Evolutionary conservation across 2,888 invertebrate genomes (phyloP), one percentile per base, ranked within the genome.

Genomic region (Mylabris sibirica): DNA sequence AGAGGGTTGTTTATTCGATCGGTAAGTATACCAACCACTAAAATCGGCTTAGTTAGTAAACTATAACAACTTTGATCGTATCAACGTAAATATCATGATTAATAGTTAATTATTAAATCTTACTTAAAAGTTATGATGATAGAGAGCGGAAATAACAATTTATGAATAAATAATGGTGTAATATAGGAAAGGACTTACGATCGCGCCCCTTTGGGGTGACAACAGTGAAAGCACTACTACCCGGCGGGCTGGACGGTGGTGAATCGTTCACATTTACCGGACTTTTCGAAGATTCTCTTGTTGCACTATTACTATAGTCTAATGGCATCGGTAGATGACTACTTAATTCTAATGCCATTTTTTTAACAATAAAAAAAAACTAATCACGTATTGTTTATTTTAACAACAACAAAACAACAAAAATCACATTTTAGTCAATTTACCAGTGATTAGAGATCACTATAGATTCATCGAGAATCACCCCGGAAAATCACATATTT

Each of bases 161-260:
- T 44, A 44, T 8, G 9, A 49, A 20, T 49, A 20, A 49, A 1
- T 11, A 20, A 20, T 20, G 17, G 9, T 22, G 1, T 8, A 20
- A 20, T 20, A 9, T n/a, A 49, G 11, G 11, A 9, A 12, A 11
- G 8, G 12, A 70, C 73, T 73, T 71, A 71, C 72, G 41, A 34
- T 77, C 79, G 71, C 79, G 85, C 85, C 89, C 90, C 86, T 90
- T 90, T 3, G 90, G 91, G 3, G 90, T 90, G 77, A 91, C 91
- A 65, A 91, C 88, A 76, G 90, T 87, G 81, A 91, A 91, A 30
- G 91, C 91, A 86, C 90, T 90, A 77, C 77, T 83, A 63, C 83
- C 82, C 77, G 81, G 78, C 76, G 83, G 83, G 76, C 82, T 83
- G 11, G 81, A 78, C 53, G 81, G 78, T 53, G 79, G 79, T 38